A percentile compares a stretch with the other conserved stretches of the same genome.
Evolutionary conservation across 92 coral and sea anemone genomes (phyloP).

Genomic region (Parazoanthus darwini): DNA sequence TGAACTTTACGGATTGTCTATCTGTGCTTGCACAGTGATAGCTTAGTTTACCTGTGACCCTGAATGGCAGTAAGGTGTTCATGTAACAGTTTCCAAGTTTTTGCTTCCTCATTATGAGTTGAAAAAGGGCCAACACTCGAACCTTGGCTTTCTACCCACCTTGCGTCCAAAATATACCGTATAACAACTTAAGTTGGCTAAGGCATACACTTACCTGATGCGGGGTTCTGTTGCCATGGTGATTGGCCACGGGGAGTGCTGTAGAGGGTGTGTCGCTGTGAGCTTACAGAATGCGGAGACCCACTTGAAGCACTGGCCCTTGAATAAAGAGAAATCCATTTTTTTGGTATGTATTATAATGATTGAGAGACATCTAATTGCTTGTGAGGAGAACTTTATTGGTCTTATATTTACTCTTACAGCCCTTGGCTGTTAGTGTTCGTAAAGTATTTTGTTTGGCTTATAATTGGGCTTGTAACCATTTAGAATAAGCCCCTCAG

Average conservation of each 20-base stretch:
- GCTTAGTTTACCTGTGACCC: background rate
- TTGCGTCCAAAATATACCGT: background rate
- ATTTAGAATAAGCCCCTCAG: no score
- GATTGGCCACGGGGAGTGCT: background rate
- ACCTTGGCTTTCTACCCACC: background rate
- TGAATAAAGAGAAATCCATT: background rate
- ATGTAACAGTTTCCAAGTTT: background rate
- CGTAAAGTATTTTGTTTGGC: no score
- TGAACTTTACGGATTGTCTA: no score
- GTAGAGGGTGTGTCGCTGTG: background rate
- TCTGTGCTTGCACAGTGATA: no score
- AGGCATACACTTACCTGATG: slow-evolving; percentile 4
- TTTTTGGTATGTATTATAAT: no score
- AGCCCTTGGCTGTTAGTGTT: background rate
- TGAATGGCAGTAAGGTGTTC: background rate
- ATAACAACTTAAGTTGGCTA: background rate
- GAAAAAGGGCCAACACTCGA: no score
- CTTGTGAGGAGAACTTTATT: background rate
- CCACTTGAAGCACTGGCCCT: background rate
- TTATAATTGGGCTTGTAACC: no score
- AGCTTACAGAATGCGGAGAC: background rate
- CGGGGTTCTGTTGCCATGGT: background rate
- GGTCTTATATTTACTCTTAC: background rate
- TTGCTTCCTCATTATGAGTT: no score
- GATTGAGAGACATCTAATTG: background rate